Base-by-base conservation (phyloP, 2,797 vertebrate genomes). In the Catostomus latipinnis region DNA sequence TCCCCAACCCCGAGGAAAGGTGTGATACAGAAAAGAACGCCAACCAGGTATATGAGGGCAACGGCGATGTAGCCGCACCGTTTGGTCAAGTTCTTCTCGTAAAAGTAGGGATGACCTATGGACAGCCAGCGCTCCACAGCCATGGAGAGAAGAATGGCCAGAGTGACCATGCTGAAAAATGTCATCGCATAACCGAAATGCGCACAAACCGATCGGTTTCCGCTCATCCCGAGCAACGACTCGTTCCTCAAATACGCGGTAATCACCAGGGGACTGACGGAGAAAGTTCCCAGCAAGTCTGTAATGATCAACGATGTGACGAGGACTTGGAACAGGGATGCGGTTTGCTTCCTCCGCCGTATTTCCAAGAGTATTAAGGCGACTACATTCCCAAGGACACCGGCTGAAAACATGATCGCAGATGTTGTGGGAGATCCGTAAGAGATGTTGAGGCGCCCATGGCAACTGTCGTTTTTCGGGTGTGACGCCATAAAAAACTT, bases 101-200 rank as follows among this genome's bases (percentile, higher is more conserved):
- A 91, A 68, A 87, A 86, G 74, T 89, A 92, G 0, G 91, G 90
- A 2, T 78, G 68, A 0, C 88, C 87, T 8, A 92, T 88, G 56
- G 91, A 87, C 66, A 92, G 7, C 73, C 84, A 87, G 62, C 89
- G 87, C 85, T 90, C 95, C 84, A 94, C 82, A 0, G 94, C 94
- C 93, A 95, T 93, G 78, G 90, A 89, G n/a, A 95, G 93, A 69
- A 97, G 92, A 85, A 95, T 91, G 83, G 93, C 90, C 91, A 95
- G 92, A 56, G 96, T 96, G 85, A 92, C 91, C 82, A 97, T 84
- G 81, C 94, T 93, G 62, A 96, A 94, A 90, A 96, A 96, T 34
- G 95, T 95, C 94, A 96, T 95, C 85, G 92, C 76, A 76, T 96
- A 96, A 71, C 93, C 94, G 76, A 96, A 96, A 89, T 95, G 94